phyloP scores from a whole-genome alignment of 2,113 vertebrate genomes.

The Anthoscopus minutus region DNA sequence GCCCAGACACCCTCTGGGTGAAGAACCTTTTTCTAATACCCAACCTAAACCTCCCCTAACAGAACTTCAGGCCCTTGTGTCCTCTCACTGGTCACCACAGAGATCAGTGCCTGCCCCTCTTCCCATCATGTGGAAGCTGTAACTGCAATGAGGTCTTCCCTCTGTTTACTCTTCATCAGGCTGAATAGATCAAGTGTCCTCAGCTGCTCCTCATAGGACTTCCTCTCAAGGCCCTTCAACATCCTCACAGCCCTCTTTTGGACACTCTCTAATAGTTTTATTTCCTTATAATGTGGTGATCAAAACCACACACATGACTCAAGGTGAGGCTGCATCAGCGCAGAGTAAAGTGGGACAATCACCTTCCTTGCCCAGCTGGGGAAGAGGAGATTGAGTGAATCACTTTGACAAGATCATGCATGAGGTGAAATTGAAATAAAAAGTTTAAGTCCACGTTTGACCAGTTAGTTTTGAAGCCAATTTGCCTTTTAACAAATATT shows the following conservation, averaged over 20 bases:
- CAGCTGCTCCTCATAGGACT: not conserved
- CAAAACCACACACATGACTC: not conserved
- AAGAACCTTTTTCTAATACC: not conserved
- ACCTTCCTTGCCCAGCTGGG: not conserved
- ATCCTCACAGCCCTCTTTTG: not conserved
- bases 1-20: not conserved
- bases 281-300: not conserved
- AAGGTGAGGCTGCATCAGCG: not conserved
- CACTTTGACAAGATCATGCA: not conserved
- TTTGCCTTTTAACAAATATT: not conserved
- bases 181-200: not conserved
- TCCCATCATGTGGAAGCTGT: accelerated
- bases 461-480: not conserved
- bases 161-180: not conserved
- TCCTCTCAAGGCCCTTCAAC: not conserved
- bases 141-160: not conserved
- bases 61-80: not conserved
- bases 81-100: not conserved
- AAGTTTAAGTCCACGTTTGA: not conserved
- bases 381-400: not conserved
- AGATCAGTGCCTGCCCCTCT: not conserved
- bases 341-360: not conserved
- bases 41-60: not conserved
- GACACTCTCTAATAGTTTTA: not conserved
- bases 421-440: not conserved